Conservation (phyloP, 2,797 vertebrate genomes). For the Rhadinocentrus ornatus region DNA sequence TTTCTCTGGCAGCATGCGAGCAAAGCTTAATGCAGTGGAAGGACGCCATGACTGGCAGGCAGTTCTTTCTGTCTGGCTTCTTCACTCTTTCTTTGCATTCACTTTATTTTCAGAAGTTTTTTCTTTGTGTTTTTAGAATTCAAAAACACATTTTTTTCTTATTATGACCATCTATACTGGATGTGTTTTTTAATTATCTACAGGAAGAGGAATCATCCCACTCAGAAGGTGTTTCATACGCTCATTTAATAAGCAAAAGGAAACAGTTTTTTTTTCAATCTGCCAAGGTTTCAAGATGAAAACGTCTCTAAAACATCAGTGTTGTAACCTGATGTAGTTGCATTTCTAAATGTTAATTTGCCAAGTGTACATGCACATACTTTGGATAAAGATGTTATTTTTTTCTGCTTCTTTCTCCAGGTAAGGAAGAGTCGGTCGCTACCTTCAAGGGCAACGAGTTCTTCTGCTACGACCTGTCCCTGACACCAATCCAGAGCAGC, state of each 20-base stretch:
- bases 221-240: neutral
- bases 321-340: neutral
- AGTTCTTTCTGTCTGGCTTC: slow-evolving; percentile 12
- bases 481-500: slow-evolving; percentile 97
- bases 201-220: neutral
- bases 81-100: neutral
- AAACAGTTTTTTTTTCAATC: neutral
- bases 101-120: slow-evolving; percentile 6
- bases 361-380: neutral
- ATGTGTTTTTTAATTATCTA: neutral
- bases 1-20: slow-evolving; percentile 63
- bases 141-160: slow-evolving; percentile 1
- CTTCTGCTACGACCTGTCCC: slow-evolving; percentile 97
- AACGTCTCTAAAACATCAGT: neutral
- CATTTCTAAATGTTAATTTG: too few species aligned
- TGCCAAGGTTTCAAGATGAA: neutral
- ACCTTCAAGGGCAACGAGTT: slow-evolving; percentile 96
- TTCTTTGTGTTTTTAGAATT: neutral
- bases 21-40: slow-evolving; percentile 41
- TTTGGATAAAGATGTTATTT: neutral
- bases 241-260: neutral
- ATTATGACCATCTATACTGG: slow-evolving; percentile 7
- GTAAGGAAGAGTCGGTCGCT: slow-evolving; percentile 92
- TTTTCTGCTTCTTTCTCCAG: slow-evolving; percentile 56
- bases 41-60: slow-evolving; percentile 53